Base-by-base conservation (phyloP, 1,140 invertebrate species). In the Physella acuta region DNA sequence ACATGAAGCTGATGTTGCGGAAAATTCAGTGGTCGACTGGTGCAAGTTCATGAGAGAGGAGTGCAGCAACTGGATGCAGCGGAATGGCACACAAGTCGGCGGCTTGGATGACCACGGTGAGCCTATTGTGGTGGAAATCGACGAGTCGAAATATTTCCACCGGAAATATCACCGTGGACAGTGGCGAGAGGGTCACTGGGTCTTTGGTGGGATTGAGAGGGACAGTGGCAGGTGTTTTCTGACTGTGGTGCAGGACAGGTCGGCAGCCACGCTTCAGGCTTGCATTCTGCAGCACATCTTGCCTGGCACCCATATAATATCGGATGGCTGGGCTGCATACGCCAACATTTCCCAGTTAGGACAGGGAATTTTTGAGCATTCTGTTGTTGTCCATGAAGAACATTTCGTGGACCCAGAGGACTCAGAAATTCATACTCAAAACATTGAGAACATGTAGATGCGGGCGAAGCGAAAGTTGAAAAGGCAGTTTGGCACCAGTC, bases 191-290 rank as follows among this genome's bases (percentile, higher is more conserved):
- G 68, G 72, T 20, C 74, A 75, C 44, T 75, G 71, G 68, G 68
- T 75, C 11, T 73, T 75, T 59, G 74, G 74, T n/a, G 71, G 59
- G 1, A 59, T 72, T 1, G 71, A 72, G 52, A 62, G 71, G 20
- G 49, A 60, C 1, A 64, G 17, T 39, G 53, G 52, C 17, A 58
- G 64, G 31, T 49, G 65, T 34, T 70, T 61, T 30, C 17, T 70
- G 59, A 60, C 63, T 8, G 65, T 59, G 44, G 71, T 73, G 1
- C 69, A 58, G 24, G 66, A 71, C 30, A 5, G 71, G 14, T 56
- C 49, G 33, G 58, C 59, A n/a, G 51, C 55, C 5, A 73, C 70
- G 11, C 51, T 73, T 24, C 39, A 55, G 17, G 56, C 67, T 3
- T 51, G 71, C 8, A 73, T 72, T 14, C 36, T 61, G 53, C 30